A percentile compares a stretch with the other conserved stretches of the same genome.
phyloP scores from a whole-genome alignment of 2,797 vertebrate genomes.

The Synanceia verrucosa region DNA sequence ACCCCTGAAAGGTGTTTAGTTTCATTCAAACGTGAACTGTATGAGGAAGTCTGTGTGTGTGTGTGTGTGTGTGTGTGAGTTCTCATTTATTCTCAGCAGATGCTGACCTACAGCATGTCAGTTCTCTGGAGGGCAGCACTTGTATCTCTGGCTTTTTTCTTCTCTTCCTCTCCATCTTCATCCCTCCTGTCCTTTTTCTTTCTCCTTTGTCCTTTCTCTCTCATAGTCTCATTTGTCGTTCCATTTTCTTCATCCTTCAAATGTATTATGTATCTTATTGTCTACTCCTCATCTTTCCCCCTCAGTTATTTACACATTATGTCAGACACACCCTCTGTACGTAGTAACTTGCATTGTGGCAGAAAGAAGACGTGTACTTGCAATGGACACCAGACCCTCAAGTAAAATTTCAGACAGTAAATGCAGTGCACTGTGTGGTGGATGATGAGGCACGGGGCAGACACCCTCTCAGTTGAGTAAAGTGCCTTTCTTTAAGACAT shows the following conservation, averaged over 20 bases:
- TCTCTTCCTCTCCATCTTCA: slow-evolving; percentile 12
- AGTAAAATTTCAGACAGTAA: neutral
- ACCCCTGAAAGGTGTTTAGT: slow-evolving; percentile 62
- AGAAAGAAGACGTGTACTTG: too few species aligned
- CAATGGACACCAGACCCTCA: neutral
- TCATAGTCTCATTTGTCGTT: slow-evolving; percentile 21
- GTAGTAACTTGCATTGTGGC: too few species aligned
- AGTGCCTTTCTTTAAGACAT: neutral
- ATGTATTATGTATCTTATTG: neutral
- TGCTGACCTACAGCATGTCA: slow-evolving; percentile 73
- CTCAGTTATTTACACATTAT: too few species aligned
- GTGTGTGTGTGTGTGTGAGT: slow-evolving; percentile 25
- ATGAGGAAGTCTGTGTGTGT: slow-evolving; percentile 29
- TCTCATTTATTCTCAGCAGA: slow-evolving; percentile 71
- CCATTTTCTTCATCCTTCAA: slow-evolving; percentile 16
- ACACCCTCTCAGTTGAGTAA: neutral
- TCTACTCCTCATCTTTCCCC: neutral
- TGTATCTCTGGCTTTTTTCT: slow-evolving; percentile 46
- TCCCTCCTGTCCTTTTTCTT: slow-evolving; percentile 23
- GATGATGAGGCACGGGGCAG: too few species aligned
- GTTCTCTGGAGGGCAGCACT: slow-evolving; percentile 68
- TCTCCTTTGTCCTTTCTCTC: slow-evolving; percentile 13
- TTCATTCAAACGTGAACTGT: slow-evolving; percentile 63
- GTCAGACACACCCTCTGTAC: too few species aligned
- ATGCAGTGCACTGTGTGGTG: neutral